Evolutionary conservation across 2,888 invertebrate species (phyloP), one percentile per base, ranked within the genome.

Genomic region (Lasioglossum vierecki): DNA sequence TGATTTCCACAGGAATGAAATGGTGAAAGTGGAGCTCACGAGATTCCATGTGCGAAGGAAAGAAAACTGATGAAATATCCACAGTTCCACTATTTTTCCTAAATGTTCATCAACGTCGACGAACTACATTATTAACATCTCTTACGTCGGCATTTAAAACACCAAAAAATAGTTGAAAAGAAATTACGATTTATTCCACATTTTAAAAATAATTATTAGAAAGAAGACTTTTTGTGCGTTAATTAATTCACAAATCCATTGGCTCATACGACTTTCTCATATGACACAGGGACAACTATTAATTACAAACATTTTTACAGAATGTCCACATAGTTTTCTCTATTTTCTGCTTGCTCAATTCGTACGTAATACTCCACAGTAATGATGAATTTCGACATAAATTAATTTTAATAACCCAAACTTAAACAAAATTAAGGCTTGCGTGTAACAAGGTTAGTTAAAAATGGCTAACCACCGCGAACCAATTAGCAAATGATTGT

Each of bases 1-100:
- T 78, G 84, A 84, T 86, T 86, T 73, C 76, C 66, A 76, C 39
- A 18, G 85, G 73, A 85, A 86, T 85, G 81, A 84, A 84, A 84
- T n/a, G 80, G 49, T 26, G 77, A 60, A 85, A 82, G 60, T 77
- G 78, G 79, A 73, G 76, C 80, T 71, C 79, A 60, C 63, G 63
- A 30, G 80, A 71, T 78, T 77, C 80, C 68, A 39, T 66, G 44
- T 35, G 73, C 35, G 13, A 22, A 60, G 30, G 53, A 68, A 60
- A 79, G 57, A 77, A 79, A 53, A 75, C 66, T 39, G 53, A n/a
- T 22, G 66, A 44, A 70, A 71, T 71, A 53, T 53, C n/a, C 4
- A 9, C n/a, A 44, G 41, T 57, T 22, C 22, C 26, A 13, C 30
- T 41, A 57, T 70, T n/a, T 46, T 18, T 18, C 26, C 9, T 5